phyloP scores from a whole-genome alignment of 2,113 vertebrate species.

The Vireo altiloquus region DNA sequence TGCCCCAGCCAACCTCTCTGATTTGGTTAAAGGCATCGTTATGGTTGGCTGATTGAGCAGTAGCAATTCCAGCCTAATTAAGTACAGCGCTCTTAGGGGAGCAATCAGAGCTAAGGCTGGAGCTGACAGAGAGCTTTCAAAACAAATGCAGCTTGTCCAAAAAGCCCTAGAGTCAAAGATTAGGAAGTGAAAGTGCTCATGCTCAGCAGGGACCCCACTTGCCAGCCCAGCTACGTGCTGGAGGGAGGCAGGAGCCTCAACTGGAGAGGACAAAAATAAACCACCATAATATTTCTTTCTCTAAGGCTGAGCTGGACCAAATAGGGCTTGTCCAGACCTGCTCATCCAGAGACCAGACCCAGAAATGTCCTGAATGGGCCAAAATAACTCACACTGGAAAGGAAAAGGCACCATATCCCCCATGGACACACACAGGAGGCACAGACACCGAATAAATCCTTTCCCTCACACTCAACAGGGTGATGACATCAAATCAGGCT shows the following conservation, averaged over 20 bases:
- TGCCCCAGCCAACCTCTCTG: neutral
- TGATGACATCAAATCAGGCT: neutral
- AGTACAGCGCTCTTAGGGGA: constrained; percentile 17
- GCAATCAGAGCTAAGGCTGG: constrained; percentile 3
- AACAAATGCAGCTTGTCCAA: constrained; percentile 6
- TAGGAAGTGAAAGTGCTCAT: neutral
- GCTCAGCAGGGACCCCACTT: neutral
- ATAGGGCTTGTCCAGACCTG: neutral
- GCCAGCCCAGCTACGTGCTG: neutral
- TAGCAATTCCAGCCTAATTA: constrained; percentile 30
- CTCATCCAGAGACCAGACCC: neutral
- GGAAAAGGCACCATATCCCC: neutral
- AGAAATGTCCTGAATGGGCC: neutral
- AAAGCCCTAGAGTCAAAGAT: constrained; percentile 11
- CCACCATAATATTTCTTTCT: neutral
- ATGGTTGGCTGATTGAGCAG: constrained; percentile 4
- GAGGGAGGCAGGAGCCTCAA: neutral
- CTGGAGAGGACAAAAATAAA: neutral
- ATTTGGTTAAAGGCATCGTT: neutral
- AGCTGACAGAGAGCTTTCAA: constrained; percentile 17
- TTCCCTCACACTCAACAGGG: accelerated
- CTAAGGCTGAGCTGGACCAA: neutral
- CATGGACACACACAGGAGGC: neutral
- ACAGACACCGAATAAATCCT: neutral
- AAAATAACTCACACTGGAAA: neutral